Conservation (phyloP, 2,797 vertebrate genomes). For the Paratrypauchen microcephalus region DNA sequence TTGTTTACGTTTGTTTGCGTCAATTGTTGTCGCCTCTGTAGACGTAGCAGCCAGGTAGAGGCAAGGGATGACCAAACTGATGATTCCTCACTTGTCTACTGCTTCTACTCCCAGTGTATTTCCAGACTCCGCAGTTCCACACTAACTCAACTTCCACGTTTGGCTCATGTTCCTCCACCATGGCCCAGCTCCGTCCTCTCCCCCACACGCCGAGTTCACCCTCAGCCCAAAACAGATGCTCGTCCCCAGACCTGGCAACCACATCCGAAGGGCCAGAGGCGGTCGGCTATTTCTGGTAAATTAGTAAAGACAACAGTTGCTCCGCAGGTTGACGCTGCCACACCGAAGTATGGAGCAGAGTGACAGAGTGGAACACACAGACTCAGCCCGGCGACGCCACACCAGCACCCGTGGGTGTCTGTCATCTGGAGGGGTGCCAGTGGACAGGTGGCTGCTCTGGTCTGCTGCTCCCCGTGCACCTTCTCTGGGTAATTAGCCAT, state of each 20-base stretch:
- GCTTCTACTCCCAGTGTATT: background rate
- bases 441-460: conserved; percentile 66
- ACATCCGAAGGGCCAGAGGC: conserved; percentile 47
- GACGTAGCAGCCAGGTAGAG: too few species aligned
- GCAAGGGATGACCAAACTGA: too few species aligned
- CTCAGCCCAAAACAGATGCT: conserved; percentile 75
- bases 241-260: conserved; percentile 57
- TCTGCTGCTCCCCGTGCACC: conserved; percentile 55
- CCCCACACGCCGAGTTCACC: conserved; percentile 48
- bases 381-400: conserved; percentile 56
- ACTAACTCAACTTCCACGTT: background rate
- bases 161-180: conserved; percentile 40
- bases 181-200: conserved; percentile 41
- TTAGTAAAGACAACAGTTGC: conserved; percentile 75
- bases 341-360: conserved; percentile 60
- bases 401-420: conserved; percentile 54
- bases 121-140: background rate
- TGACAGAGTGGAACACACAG: conserved; percentile 71
- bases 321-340: conserved; percentile 70
- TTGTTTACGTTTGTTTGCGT: too few species aligned
- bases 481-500: conserved; percentile 69
- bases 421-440: conserved; percentile 72
- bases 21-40: too few species aligned
- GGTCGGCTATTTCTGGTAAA: conserved; percentile 74
- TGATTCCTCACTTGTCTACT: background rate